Evolutionary conservation across 2,888 invertebrate species (phyloP).

Genomic region (Argyresthia goedartella): DNA sequence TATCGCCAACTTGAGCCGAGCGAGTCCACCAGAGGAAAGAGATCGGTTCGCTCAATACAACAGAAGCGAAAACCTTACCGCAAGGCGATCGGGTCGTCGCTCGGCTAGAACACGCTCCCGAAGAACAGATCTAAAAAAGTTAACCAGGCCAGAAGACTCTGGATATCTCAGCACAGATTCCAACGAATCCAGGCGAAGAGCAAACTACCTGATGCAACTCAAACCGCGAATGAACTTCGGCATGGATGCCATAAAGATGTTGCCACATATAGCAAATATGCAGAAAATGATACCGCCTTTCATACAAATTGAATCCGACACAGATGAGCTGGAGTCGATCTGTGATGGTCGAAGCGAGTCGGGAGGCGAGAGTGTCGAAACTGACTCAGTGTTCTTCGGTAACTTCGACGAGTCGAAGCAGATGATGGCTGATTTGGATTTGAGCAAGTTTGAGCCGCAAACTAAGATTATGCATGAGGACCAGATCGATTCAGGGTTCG

Average conservation of each 20-base stretch:
- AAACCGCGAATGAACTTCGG: constrained; percentile 34
- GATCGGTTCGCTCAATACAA: constrained; percentile 37
- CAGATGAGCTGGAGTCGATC: constrained; percentile 82
- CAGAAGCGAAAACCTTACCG: constrained; percentile 34
- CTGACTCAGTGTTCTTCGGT: constrained; percentile 88
- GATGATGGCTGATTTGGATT: constrained; percentile 45
- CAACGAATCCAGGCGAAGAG: constrained; percentile 69
- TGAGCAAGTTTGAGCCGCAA: constrained; percentile 32
- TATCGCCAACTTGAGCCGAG: constrained; percentile 16
- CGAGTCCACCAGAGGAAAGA: constrained; percentile 50
- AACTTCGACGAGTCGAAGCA: constrained; percentile 70
- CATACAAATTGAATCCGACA: constrained; percentile 65
- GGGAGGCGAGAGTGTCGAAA: constrained; percentile 88
- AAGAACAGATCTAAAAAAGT: constrained; percentile 48
- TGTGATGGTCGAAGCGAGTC: constrained; percentile 88
- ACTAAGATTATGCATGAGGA: constrained; percentile 32
- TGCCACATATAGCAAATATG: background rate
- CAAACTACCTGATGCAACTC: constrained; percentile 56
- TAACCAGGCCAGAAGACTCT: constrained; percentile 76
- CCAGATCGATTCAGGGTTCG: constrained; percentile 60
- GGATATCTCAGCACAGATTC: constrained; percentile 91
- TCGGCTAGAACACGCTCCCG: constrained; percentile 51
- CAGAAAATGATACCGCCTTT: constrained; percentile 25
- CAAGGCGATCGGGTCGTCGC: constrained; percentile 48
- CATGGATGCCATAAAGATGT: constrained; percentile 24